Conservation (phyloP, 2,888 invertebrate species). For the Malthinus flaveolus region DNA sequence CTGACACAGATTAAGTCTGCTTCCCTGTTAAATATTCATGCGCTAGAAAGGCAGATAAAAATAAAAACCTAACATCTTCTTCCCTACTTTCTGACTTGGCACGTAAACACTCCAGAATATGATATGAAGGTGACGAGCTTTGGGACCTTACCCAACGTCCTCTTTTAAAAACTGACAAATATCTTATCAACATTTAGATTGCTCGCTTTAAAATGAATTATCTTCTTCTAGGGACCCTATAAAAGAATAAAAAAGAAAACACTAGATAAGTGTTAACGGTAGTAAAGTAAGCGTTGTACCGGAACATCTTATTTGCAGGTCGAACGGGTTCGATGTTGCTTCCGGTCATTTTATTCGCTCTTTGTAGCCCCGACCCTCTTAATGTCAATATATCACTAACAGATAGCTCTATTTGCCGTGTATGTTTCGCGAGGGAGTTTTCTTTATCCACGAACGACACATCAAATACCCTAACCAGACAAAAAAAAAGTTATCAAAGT, state of each 20-base stretch:
- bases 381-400: conserved; percentile 51
- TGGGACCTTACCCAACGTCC: conserved; percentile 21
- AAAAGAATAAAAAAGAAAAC: conserved; percentile 24
- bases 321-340: conserved; percentile 47
- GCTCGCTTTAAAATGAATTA: conserved; percentile 25
- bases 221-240: conserved; percentile 20
- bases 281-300: conserved; percentile 31
- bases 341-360: conserved; percentile 52
- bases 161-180: conserved; percentile 24
- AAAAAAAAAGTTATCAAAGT: conserved; percentile 13
- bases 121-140: conserved; percentile 48
- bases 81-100: conserved; percentile 46
- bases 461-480: conserved; percentile 5
- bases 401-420: conserved; percentile 48
- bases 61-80: conserved; percentile 56
- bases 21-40: conserved; percentile 63
- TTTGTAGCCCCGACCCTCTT: conserved; percentile 43
- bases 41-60: conserved; percentile 61
- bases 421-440: conserved; percentile 30
- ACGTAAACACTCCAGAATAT: conserved; percentile 55
- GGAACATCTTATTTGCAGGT: conserved; percentile 52
- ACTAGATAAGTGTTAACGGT: conserved; percentile 29
- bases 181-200: conserved; percentile 30
- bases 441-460: conserved; percentile 26
- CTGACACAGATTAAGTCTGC: conserved; percentile 63